phyloP scores from a whole-genome alignment of 2,888 invertebrate genomes.

The Morpho deidamia region DNA sequence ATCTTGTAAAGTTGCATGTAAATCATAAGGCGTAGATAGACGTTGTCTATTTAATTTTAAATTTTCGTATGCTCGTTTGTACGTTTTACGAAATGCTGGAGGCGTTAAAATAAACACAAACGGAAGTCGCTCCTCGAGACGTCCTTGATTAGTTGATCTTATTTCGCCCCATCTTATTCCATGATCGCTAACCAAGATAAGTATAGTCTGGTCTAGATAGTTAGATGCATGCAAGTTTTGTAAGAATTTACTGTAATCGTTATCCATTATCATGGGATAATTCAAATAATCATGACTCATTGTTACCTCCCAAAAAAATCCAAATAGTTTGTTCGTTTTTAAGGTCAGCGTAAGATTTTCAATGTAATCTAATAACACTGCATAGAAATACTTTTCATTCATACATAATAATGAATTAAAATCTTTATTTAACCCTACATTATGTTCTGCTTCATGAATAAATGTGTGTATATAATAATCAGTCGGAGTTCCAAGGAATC shows the following conservation, averaged over 20 bases:
- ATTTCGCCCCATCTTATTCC: conserved; percentile 91
- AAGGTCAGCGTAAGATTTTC: conserved; percentile 78
- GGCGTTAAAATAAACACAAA: conserved; percentile 85
- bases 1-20: conserved; percentile 86
- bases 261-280: conserved; percentile 84
- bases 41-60: conserved; percentile 80
- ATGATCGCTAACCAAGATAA: conserved; percentile 90
- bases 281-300: conserved; percentile 89
- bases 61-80: conserved; percentile 79
- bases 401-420: conserved; percentile 82
- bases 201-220: conserved; percentile 80
- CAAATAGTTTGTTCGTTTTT: conserved; percentile 80
- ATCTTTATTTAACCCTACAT: conserved; percentile 78
- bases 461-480: conserved; percentile 89
- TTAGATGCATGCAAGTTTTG: conserved; percentile 58
- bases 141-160: conserved; percentile 86
- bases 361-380: conserved; percentile 83
- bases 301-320: conserved; percentile 88
- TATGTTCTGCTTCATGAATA: conserved; percentile 74
- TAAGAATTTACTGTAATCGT: conserved; percentile 77
- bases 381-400: conserved; percentile 80
- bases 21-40: conserved; percentile 85
- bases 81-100: conserved; percentile 79
- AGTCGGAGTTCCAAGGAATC: conserved; percentile 85
- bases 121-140: conserved; percentile 91